Evolutionary conservation across 2,797 vertebrate genomes (phyloP), one percentile per base, ranked within the genome.

Genomic region (Protosalanx chinensis): DNA sequence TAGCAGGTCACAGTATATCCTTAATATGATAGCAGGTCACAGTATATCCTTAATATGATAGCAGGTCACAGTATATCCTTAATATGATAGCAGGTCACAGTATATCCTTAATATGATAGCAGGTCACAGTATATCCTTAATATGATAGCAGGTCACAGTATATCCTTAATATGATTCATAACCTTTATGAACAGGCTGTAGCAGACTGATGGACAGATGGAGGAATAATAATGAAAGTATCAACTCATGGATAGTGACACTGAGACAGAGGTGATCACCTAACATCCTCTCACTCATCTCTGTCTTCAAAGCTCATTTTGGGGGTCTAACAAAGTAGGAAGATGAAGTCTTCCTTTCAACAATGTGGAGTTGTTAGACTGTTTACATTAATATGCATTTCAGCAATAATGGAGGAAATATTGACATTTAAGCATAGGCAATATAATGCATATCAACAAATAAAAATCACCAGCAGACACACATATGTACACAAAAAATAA

Each of bases 181-280:
- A 76, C 7, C 67, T 85, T 27, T 80, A 88, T 82, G 80, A 78
- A 83, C 64, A 41, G 80, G 79, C 77, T 76, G 59, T 30, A 53
- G 74, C 79, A 30, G 41, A 46, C 80, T 90, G 90, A 91, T 41
- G 70, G 89, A 90, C 86, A 86, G 88, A 88, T 86, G 85, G 85
- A 84, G 82, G 83, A 81, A 86, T 79, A 72, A 76, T 88, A 91
- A 90, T 89, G 87, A 89, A 83, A 88, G 85, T 84, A 88, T 88
- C 82, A 82, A 82, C 72, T 49, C 79, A 80, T 75, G 3, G 84
- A 84, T 82, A 85, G 81, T 83, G 81, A 88, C 74, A 16, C 20
- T 58, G n/a, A 20, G 18, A 63, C 71, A 60, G 65, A 82, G 79
- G 82, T 80, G 85, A 72, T 79, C 74, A 74, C 13, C 41, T 3